Evolutionary conservation across 2,888 invertebrate genomes (phyloP).

Genomic region (Cantharis flavilabris): DNA sequence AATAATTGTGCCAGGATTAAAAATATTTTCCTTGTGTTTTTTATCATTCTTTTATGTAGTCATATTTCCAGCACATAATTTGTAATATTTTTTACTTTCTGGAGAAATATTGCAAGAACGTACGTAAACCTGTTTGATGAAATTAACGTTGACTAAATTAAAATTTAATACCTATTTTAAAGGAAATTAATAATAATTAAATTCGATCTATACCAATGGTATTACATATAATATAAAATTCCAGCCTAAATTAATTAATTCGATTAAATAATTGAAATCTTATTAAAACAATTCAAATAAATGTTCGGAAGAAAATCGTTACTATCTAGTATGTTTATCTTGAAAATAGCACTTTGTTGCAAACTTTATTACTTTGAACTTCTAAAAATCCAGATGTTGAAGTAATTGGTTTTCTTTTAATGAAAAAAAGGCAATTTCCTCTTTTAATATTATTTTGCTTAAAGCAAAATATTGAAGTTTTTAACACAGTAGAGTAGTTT

Average conservation of each 20-base stretch:
- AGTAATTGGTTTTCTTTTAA: conserved; percentile 12
- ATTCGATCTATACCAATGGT: background rate
- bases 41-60: background rate
- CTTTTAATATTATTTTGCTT: conserved; percentile 11
- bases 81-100: background rate
- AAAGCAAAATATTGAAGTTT: conserved; percentile 3
- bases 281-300: background rate
- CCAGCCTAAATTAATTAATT: background rate
- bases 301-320: background rate
- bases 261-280: background rate
- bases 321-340: conserved; percentile 1
- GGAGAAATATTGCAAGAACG: background rate
- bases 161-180: background rate
- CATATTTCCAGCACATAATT: background rate
- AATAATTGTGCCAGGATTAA: background rate
- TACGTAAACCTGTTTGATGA: background rate
- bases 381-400: background rate
- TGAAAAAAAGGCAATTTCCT: conserved; percentile 14
- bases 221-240: background rate
- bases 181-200: background rate
- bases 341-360: background rate
- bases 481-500: background rate
- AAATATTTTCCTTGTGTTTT: background rate
- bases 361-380: conserved; percentile 5
- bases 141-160: background rate